A percentile compares a stretch with the other conserved stretches of the same genome.
These are phyloP conservation scores for Poeciliopsis infans DNA, from an alignment of 2,797 vertebrate genomes.

Conservation along the genomic window DNA sequence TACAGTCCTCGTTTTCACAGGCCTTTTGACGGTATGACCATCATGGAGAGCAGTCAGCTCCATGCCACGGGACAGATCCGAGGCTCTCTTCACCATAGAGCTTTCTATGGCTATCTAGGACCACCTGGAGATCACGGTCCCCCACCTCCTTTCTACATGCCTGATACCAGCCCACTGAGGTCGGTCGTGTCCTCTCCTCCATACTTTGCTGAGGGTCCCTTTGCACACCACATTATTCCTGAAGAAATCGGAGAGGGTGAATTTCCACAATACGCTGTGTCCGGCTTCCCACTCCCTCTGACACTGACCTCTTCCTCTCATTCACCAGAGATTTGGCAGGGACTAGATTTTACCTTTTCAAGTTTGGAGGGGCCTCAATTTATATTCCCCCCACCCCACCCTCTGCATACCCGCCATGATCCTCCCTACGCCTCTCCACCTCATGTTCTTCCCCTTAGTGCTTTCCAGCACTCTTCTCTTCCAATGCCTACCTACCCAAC, in stretches of 20 bases:
- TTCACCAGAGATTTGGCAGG: slow-evolving; percentile 95
- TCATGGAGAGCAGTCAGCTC: slow-evolving; percentile 89
- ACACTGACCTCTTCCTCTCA: slow-evolving; percentile 91
- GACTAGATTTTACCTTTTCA: slow-evolving; percentile 92
- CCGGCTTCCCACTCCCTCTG: slow-evolving; percentile 93
- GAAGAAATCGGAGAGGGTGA: slow-evolving; percentile 92
- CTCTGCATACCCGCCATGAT: slow-evolving; percentile 87
- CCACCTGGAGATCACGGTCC: slow-evolving; percentile 85
- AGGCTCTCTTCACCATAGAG: slow-evolving; percentile 87
- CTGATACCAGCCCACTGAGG: slow-evolving; percentile 96
- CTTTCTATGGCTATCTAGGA: slow-evolving; percentile 96
- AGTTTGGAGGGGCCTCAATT: slow-evolving; percentile 91
- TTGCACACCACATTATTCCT: slow-evolving; percentile 92
- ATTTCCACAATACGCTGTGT: slow-evolving; percentile 86
- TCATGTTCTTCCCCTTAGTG: slow-evolving; percentile 88
- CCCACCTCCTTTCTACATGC: slow-evolving; percentile 96
- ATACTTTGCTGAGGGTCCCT: slow-evolving; percentile 91
- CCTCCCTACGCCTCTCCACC: slow-evolving; percentile 86
- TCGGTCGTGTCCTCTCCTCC: slow-evolving; percentile 97
- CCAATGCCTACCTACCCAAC: slow-evolving; percentile 92
- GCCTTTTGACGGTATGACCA: slow-evolving; percentile 89
- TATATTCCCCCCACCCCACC: slow-evolving; percentile 92
- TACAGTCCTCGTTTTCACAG: slow-evolving; percentile 97
- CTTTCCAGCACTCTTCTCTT: slow-evolving; percentile 81
- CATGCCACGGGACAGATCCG: slow-evolving; percentile 93